These are phyloP conservation scores for Neelides sp. DNA, from an alignment of 1,140 invertebrate species.

Conservation along the genomic window DNA sequence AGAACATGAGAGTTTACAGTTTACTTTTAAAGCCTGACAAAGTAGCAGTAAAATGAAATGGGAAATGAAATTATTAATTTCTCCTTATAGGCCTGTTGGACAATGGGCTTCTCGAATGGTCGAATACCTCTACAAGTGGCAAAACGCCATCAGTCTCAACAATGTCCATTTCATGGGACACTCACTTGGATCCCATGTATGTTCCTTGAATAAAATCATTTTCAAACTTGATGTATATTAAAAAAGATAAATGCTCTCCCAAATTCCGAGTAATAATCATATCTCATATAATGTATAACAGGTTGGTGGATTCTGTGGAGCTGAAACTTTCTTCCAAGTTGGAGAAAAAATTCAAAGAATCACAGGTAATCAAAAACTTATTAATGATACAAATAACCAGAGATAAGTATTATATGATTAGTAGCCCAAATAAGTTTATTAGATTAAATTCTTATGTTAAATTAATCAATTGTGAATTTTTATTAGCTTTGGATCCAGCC, in stretches of 20 bases:
- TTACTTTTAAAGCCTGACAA: too few relatives aligned
- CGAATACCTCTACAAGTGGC: not conserved
- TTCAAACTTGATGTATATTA: too few relatives aligned
- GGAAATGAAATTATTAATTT: too few relatives aligned
- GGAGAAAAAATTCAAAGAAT: constrained; percentile 8
- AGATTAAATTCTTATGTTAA: not conserved
- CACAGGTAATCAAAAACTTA: constrained; percentile 1
- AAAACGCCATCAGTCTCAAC: not conserved
- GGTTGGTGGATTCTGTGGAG: constrained; percentile 4
- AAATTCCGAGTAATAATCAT: too few relatives aligned
- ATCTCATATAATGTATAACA: too few relatives aligned
- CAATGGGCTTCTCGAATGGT: not conserved
- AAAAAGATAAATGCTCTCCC: too few relatives aligned
- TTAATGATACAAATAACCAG: not conserved
- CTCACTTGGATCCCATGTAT: constrained; percentile 14
- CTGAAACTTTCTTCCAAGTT: not conserved
- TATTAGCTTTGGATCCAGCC: constrained; percentile 20
- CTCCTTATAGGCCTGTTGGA: too few relatives aligned
- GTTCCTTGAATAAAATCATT: too few relatives aligned
- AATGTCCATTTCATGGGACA: constrained; percentile 13
- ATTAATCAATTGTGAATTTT: not conserved
- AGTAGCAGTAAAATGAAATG: too few relatives aligned
- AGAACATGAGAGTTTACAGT: too few relatives aligned
- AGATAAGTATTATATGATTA: not conserved
- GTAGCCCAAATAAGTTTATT: not conserved